phyloP scores from a whole-genome alignment of 1,140 invertebrate genomes.

The Drosophila subpulchrella region DNA sequence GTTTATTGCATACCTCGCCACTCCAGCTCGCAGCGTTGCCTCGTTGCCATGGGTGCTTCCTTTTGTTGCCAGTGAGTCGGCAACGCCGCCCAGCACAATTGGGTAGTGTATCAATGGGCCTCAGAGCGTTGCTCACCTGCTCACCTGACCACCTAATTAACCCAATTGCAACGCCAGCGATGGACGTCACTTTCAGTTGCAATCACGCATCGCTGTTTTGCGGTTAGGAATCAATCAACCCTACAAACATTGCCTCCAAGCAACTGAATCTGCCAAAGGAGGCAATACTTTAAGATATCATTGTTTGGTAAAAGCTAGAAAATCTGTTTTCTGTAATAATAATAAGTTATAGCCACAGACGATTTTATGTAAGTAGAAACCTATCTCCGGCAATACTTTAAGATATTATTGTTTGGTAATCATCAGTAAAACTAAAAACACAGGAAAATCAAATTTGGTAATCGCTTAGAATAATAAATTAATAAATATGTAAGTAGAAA shows the following conservation, averaged over 20 bases:
- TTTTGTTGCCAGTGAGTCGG: neutral
- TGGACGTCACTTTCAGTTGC: neutral
- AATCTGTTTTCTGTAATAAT: too few relatives aligned
- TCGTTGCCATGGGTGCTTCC: neutral
- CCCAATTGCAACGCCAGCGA: constrained; percentile 6
- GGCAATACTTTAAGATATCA: too few relatives aligned
- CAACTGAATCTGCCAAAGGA: too few relatives aligned
- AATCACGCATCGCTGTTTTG: constrained; percentile 2
- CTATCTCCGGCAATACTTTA: too few relatives aligned
- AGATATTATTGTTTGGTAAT: too few relatives aligned
- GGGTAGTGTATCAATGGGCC: constrained; percentile 8
- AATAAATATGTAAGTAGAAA: neutral
- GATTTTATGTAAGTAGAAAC: too few relatives aligned
- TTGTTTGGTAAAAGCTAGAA: neutral
- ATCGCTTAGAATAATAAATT: too few relatives aligned
- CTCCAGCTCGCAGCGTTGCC: neutral
- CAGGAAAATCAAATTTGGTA: too few relatives aligned
- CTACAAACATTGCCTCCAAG: neutral
- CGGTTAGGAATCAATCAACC: constrained; percentile 3
- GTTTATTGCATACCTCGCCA: constrained; percentile 60
- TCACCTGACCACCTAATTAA: constrained; percentile 23
- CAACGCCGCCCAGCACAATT: neutral
- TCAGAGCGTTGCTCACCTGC: neutral
- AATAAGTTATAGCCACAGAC: too few relatives aligned
- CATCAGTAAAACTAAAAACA: too few relatives aligned